Evolutionary conservation across 2,797 vertebrate genomes (phyloP), one percentile per base, ranked within the genome.

Genomic region (Gadopsis bispinosus): DNA sequence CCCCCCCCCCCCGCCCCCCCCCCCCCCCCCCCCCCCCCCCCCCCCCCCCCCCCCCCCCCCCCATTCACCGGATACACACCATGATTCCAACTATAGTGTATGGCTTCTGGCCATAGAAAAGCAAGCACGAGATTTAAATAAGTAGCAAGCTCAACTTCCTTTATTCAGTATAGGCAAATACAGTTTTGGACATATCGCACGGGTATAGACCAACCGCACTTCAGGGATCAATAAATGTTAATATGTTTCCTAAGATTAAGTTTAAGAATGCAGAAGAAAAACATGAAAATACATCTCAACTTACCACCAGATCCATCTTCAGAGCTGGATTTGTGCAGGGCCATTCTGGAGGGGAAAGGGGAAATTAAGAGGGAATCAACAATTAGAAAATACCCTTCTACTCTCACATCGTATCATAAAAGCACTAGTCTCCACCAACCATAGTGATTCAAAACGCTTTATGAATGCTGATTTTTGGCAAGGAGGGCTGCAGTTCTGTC

Each of bases 221-320:
- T 0, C 33, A 70, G 4, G 0, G 1, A 69, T 48, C 5, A 53
- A 35, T 47, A 58, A 22, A 54, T 33, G n/a, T 26, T 1, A 12
- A 56, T 4, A 0, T 2, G 14, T 9, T 9, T 35, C 4, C 14
- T 3, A 45, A 13, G 2, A 39, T 64, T 59, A 2, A 13, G 1
- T 56, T 35, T n/a, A 20, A 29, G 7, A 43, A 12, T 12, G n/a
- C 1, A 47, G 9, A 29, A n/a, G 4, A 54, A 0, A 43, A 69
- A 64, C 4, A 14, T 65, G 7, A 59, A 56, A 56, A 59, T 70
- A 41, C 1, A 45, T 83, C 5, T 80, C 8, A 47, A 93, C 94
- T 96, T 91, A 99, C 98, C 98, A 95, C 97, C 96, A 84, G 96
- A 96, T 81, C 97, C 94, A 83, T 99, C 98, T 93, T 99, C 98